These are phyloP conservation scores for Pitangus sulphuratus DNA, from an alignment of 2,797 vertebrate genomes.

Conservation along the genomic window DNA sequence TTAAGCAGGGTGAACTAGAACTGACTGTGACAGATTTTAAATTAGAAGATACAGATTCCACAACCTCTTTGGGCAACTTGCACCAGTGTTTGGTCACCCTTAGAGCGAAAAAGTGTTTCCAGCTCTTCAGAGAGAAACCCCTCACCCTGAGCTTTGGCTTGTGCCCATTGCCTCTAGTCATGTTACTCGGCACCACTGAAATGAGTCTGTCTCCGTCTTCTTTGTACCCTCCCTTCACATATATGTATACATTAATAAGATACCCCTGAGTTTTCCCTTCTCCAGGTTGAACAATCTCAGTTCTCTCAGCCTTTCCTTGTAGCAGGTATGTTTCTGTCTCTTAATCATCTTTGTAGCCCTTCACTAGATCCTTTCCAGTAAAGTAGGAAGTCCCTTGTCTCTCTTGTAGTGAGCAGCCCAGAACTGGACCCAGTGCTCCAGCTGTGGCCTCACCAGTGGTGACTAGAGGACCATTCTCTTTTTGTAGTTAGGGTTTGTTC, in stretches of 20 bases:
- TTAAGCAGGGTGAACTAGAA: neutral
- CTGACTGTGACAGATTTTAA: rapidly evolving
- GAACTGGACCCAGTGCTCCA: neutral
- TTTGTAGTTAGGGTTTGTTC: neutral
- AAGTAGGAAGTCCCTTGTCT: neutral
- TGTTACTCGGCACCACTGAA: neutral
- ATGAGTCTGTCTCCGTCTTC: neutral
- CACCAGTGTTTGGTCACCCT: rapidly evolving
- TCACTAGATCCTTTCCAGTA: neutral
- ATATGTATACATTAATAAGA: neutral
- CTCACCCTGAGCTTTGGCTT: neutral
- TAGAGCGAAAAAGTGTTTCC: neutral
- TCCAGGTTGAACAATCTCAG: neutral
- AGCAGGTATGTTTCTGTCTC: neutral
- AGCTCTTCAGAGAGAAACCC: neutral
- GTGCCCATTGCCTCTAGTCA: neutral
- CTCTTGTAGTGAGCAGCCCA: neutral
- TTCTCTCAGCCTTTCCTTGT: neutral
- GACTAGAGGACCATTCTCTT: neutral
- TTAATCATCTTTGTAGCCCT: neutral
- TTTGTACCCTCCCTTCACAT: neutral
- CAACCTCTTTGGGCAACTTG: neutral
- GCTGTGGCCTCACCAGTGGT: neutral
- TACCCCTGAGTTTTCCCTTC: neutral
- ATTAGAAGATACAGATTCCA: neutral